Base-by-base conservation (phyloP, 1,140 invertebrate genomes). In the Danaus melanippus region DNA sequence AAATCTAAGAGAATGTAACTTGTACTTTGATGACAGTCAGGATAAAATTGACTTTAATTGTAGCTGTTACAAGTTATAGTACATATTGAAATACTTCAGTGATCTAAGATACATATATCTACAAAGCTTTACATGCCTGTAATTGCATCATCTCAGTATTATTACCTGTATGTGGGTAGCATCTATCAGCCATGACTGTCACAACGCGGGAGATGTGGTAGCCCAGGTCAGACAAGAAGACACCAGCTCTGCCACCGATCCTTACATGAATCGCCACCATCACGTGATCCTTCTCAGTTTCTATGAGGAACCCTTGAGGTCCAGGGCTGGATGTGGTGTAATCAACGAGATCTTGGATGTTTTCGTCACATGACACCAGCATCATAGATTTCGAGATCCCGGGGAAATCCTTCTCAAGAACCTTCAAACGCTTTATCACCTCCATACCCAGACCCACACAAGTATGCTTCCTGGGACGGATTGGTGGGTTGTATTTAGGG, bases 301-400 rank as follows among this genome's bases (percentile, higher is more conserved):
- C 91, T 44, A 91, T 90, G 44, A 91, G 82, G 39, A 90, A 90
- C 2, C 90, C 90, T 64, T 92, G 90, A 11, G 90, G 86, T 44
- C 79, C 79, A 46, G 88, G 86, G 48, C 81, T 87, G 10, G 90
- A 90, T 15, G 89, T 90, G 0, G 93, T 88, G 60, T 94, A 94
- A 48, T 90, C 89, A 21, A 88, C 74, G 47, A 92, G 83, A 53
- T 92, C 90, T 55, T 91, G 90, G 53, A 95, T 92, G 60, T 92
- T 93, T 85, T 97, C 96, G 81, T 97, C 96, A 69, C 95, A 97
- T 6, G 95, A 97, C 43, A 93, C 94, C 64, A 97, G 86, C 84
- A 92, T 95, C 71, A 94, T 89, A 60, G 91, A 88, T 58, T 90
- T 89, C 8, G 88, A 88, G 60, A 95, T 87, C 53, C 91, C 90